Evolutionary conservation across 2,888 invertebrate genomes (phyloP).

Genomic region (Pseudeuparius sepicola): DNA sequence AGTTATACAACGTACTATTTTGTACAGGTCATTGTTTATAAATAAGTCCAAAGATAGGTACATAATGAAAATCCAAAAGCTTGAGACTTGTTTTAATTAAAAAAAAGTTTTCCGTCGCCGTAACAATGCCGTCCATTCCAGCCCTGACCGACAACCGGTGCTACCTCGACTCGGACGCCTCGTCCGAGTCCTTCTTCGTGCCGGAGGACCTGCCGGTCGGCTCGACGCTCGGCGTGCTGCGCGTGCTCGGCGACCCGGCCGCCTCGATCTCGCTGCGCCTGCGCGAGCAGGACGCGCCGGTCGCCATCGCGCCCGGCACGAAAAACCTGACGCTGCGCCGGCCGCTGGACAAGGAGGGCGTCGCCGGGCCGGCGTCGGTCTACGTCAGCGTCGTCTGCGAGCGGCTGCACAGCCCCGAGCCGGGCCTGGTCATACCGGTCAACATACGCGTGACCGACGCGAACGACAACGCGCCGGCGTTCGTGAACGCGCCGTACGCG

Average conservation of each 20-base stretch:
- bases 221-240: slow-evolving; percentile 65
- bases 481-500: slow-evolving; percentile 71
- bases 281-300: slow-evolving; percentile 70
- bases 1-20: no score
- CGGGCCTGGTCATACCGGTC: slow-evolving; percentile 69
- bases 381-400: slow-evolving; percentile 82
- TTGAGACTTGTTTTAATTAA: no score
- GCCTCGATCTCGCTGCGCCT: slow-evolving; percentile 72
- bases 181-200: slow-evolving; percentile 84
- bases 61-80: no score
- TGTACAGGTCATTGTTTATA: no score
- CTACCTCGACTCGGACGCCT: slow-evolving; percentile 81
- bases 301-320: slow-evolving; percentile 63
- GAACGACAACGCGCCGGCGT: slow-evolving; percentile 81
- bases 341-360: slow-evolving; percentile 75
- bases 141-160: slow-evolving; percentile 77
- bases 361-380: slow-evolving; percentile 72
- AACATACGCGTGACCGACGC: slow-evolving; percentile 76
- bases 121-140: no score
- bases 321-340: slow-evolving; percentile 72
- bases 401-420: slow-evolving; percentile 49
- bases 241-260: slow-evolving; percentile 72
- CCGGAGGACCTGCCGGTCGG: slow-evolving; percentile 77
- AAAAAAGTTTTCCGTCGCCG: no score
- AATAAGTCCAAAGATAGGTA: no score